Evolutionary conservation across 30 jellyfish, hydroid and myxozoan species (phyloP).

Genomic region (Turritopsis rubra): DNA sequence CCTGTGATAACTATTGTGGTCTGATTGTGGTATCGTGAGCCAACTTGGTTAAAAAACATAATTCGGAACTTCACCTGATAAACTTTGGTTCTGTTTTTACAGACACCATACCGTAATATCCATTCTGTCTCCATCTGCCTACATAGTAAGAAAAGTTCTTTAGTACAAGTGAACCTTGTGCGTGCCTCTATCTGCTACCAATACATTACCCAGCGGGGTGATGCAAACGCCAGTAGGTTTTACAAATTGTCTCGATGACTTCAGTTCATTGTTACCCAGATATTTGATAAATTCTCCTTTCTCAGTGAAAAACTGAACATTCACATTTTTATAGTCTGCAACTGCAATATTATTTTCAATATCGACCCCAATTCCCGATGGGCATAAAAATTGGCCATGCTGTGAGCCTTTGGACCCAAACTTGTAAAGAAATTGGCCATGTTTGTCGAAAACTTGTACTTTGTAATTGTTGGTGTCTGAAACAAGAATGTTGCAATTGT

Average conservation of each 20-base stretch:
- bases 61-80: too few relatives aligned
- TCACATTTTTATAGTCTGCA: slow-evolving; percentile 86
- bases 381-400: slow-evolving; percentile 92
- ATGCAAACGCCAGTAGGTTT: slow-evolving; percentile 83
- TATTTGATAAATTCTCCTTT: slow-evolving; percentile 64
- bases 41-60: too few relatives aligned
- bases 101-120: too few relatives aligned
- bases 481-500: slow-evolving; percentile 44
- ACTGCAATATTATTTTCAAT: slow-evolving; percentile 76
- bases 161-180: slow-evolving; percentile 64
- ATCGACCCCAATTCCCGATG: slow-evolving; percentile 89
- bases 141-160: too few relatives aligned
- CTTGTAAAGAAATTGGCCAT: slow-evolving; percentile 55
- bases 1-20: too few relatives aligned
- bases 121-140: too few relatives aligned
- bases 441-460: slow-evolving; percentile 62
- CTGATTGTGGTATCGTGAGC: too few relatives aligned
- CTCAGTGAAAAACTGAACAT: slow-evolving; percentile 64
- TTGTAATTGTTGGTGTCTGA: slow-evolving; percentile 89
- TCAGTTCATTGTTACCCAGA: slow-evolving; percentile 61
- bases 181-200: slow-evolving; percentile 90
- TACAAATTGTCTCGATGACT: slow-evolving; percentile 44
- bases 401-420: slow-evolving; percentile 83
- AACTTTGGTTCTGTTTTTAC: too few relatives aligned
- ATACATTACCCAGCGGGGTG: slow-evolving; percentile 57